phyloP scores from a whole-genome alignment of 2,888 invertebrate species.

The Schizotus pectinicornis region DNA sequence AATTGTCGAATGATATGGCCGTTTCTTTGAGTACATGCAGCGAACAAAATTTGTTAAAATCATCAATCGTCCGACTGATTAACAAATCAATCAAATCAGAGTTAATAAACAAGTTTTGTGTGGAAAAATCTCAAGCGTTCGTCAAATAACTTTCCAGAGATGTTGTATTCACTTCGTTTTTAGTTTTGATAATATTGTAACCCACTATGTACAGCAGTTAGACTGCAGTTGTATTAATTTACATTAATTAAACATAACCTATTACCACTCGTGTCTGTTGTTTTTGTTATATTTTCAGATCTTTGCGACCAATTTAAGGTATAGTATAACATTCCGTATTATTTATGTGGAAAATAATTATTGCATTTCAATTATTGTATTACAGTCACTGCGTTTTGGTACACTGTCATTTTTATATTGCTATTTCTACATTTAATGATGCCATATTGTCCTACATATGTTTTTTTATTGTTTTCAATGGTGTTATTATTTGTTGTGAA shows the following conservation, averaged over 20 bases:
- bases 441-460: background rate
- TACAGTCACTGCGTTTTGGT: too few relatives aligned
- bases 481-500: background rate
- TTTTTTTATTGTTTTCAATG: background rate
- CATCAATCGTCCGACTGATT: background rate
- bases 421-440: background rate
- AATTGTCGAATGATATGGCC: background rate
- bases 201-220: constrained; percentile 42
- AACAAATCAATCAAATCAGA: background rate
- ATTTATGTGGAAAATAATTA: background rate
- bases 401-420: constrained; percentile 1
- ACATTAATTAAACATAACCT: constrained; percentile 46
- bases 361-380: too few relatives aligned
- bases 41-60: constrained; percentile 30
- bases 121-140: constrained; percentile 16
- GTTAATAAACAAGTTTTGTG: constrained; percentile 30
- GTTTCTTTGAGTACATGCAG: constrained; percentile 21
- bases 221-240: constrained; percentile 42
- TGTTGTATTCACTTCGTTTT: constrained; percentile 29
- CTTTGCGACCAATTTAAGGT: constrained; percentile 28
- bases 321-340: constrained; percentile 29
- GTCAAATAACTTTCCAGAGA: constrained; percentile 16
- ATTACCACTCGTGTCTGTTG: constrained; percentile 46
- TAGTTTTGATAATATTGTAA: constrained; percentile 37
- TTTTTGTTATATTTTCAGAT: constrained; percentile 46